Base-by-base conservation (phyloP, 2,888 invertebrate genomes). In the Ophioninae sp. region DNA sequence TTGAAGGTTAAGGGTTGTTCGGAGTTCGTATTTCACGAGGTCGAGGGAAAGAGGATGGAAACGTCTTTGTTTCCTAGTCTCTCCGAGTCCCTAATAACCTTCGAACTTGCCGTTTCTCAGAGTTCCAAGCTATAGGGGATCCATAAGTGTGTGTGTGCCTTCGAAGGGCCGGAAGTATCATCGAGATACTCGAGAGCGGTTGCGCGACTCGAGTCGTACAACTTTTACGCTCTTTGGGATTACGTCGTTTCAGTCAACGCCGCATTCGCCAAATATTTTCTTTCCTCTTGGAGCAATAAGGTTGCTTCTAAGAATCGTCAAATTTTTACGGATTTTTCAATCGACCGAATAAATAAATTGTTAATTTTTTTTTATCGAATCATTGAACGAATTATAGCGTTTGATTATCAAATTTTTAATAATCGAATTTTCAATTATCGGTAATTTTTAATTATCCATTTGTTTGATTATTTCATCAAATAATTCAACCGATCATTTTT, bases 1-100 rank as follows among this genome's bases (percentile, higher is more conserved):
- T 69, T 70, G 56, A 17, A 37, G 30, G 37, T 57, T 59, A 37
- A 37, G 37, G 20, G 37, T 30, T 30, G 37, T 3, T 59, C 23
- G 50, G 23, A 67, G 67, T 67, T 67, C 13, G n/a, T 41, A 67
- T 67, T 20, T 41, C 67, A 30, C 20, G 56, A 56, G 13, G 57
- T 70, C 37, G 57, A 8, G 37, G 70, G 20, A 20, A 17, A 39
- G 39, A 30, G 37, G 21, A 6, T 30, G 5, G 13, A 20, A 72
- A 72, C 23, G 37, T 72, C 39, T 21, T 59, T 57, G 20, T 8
- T 59, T 30, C 10, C 39, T 39, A n/a, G 17, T 13, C 21, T 1
- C 39, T 30, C 20, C 37, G 30, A 57, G 10, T 50, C 50, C 50
- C 50, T 50, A 50, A 50, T 50, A 50, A 50, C 50, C 50, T 50